phyloP scores from a whole-genome alignment of 2,113 vertebrate genomes.

The Nesoenas mayeri region DNA sequence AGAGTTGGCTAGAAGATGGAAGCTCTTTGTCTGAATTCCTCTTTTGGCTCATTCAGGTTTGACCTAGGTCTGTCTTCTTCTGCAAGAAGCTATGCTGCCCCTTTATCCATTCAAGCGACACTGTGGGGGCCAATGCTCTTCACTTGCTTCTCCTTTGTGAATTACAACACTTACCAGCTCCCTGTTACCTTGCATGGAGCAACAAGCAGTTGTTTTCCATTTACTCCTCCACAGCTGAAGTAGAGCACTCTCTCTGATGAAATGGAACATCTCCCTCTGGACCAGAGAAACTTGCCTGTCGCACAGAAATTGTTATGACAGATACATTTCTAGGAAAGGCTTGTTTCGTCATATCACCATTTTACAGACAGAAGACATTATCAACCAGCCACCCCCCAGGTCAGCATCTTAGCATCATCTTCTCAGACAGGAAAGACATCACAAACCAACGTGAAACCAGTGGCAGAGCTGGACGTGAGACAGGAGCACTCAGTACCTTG shows the following conservation, averaged over 20 bases:
- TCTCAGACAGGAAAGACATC: background rate
- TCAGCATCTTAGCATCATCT: background rate
- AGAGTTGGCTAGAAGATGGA: background rate
- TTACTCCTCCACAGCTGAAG: background rate
- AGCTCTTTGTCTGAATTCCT: background rate
- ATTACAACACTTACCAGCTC: background rate
- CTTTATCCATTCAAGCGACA: background rate
- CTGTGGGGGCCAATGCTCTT: background rate
- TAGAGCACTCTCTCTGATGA: background rate
- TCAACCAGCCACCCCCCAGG: background rate
- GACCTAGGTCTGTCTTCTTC: background rate
- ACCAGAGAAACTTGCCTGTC: background rate
- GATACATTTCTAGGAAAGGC: background rate
- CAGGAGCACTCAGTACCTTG: background rate
- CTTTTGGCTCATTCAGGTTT: background rate
- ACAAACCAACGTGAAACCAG: background rate
- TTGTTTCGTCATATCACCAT: background rate
- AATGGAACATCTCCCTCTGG: background rate
- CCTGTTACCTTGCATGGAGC: background rate
- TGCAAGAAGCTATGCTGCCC: background rate
- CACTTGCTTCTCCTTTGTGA: background rate
- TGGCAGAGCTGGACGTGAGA: background rate
- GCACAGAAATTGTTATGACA: background rate
- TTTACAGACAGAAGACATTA: conserved; percentile 1
- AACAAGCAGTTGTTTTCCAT: background rate